A percentile compares a stretch with the other conserved stretches of the same genome.
Conservation (phyloP, 2,113 vertebrate species). For the Melanocharis versteri region DNA sequence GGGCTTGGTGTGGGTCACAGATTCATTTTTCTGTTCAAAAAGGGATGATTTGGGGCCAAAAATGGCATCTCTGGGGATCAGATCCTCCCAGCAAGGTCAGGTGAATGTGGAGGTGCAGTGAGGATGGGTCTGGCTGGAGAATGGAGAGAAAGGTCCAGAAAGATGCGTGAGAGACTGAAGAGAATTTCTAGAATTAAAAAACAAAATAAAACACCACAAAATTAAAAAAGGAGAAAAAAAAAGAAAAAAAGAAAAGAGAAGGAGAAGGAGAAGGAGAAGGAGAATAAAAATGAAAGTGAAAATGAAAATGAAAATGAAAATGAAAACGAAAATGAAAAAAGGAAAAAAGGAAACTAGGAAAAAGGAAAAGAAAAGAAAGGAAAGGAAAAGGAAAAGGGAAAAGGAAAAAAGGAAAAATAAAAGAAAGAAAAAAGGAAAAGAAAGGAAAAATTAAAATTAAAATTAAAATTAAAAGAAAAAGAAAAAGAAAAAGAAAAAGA, state of each 20-base stretch:
- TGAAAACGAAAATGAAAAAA: rapidly evolving
- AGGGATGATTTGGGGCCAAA: background rate
- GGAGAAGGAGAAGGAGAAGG: too few species aligned
- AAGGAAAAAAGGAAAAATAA: rapidly evolving
- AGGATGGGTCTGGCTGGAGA: background rate
- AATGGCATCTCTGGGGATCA: background rate
- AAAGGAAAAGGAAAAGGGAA: rapidly evolving
- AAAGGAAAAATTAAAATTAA: rapidly evolving
- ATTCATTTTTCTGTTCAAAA: background rate
- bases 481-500: rapidly evolving
- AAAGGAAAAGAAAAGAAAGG: too few species aligned
- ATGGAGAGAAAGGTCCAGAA: background rate
- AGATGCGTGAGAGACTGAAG: background rate
- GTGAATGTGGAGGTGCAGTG: background rate
- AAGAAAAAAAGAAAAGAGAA: rapidly evolving
- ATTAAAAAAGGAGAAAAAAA: rapidly evolving
- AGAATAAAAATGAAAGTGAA: background rate
- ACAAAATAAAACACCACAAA: too few species aligned
- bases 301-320: background rate
- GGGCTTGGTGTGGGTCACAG: background rate
- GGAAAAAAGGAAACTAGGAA: background rate
- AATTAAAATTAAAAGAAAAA: too few species aligned
- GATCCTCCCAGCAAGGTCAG: background rate
- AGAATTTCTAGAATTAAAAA: background rate
- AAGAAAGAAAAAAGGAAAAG: rapidly evolving